These are phyloP conservation scores for Neolamprologus sp. DNA, from an alignment of 2,113 vertebrate species.

Conservation along the genomic window DNA sequence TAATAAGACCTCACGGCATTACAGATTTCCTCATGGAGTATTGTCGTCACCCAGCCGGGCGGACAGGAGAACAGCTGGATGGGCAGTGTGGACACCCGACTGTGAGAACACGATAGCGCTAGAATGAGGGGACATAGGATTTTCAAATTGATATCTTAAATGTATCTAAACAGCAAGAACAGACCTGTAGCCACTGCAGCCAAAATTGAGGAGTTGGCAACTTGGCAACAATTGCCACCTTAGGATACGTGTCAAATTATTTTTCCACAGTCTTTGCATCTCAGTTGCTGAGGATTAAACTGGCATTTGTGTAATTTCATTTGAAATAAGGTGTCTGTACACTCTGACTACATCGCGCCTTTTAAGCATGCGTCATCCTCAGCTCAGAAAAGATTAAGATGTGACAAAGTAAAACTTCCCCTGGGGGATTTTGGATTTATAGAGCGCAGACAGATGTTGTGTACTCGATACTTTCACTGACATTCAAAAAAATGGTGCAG, in stretches of 20 bases:
- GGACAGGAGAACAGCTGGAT: fast-evolving
- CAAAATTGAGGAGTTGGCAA: background rate
- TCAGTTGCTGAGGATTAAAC: background rate
- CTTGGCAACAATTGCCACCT: fast-evolving
- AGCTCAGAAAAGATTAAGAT: background rate
- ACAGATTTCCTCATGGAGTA: background rate
- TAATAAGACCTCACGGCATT: background rate
- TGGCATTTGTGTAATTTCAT: background rate
- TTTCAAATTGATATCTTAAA: background rate
- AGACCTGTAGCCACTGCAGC: background rate
- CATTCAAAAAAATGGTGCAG: background rate
- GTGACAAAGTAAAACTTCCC: background rate
- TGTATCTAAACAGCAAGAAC: background rate
- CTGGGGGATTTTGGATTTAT: background rate
- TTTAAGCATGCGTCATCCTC: background rate
- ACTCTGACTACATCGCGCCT: background rate
- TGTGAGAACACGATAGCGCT: background rate
- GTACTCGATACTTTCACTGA: background rate
- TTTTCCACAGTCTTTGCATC: background rate
- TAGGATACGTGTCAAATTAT: background rate
- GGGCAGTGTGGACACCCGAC: background rate
- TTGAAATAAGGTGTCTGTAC: background rate
- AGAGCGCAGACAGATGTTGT: background rate
- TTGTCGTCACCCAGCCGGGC: background rate
- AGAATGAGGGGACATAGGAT: background rate